Evolutionary conservation across 2,888 invertebrate genomes (phyloP), one percentile per base, ranked within the genome.

Genomic region (Galeruca laticollis): DNA sequence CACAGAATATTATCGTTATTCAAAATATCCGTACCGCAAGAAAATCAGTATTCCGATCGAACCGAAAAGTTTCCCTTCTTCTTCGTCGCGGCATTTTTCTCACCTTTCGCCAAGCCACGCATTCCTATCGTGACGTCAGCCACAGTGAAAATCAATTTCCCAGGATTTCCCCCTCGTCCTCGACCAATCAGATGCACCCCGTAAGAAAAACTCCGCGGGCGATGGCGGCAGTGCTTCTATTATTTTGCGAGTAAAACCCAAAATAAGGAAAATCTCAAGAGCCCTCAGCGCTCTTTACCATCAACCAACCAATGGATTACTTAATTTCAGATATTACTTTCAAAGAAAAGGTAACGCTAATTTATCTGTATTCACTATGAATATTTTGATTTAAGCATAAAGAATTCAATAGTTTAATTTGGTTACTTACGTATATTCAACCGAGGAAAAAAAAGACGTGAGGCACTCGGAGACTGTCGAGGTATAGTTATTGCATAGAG

Each of bases 141-240:
- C 77, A 74, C 43, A 59, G 69, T 67, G 77, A 81, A 80, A 82
- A 82, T 82, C 82, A 82, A 82, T 82, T 82, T 81, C 78, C 79
- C 74, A 73, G 75, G 74, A 75, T 76, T 77, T 73, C 60, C 77
- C 75, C 77, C 72, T 75, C 78, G 71, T 75, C 79, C 78, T 47
- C 63, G 73, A 72, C 79, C 79, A 80, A 80, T 79, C 75, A 74
- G 74, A 75, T 73, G 68, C 76, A 73, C 70, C 73, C 61, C 73
- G 61, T 67, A 76, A 78, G 74, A 76, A 78, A 77, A 78, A 75
- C 75, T 77, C 77, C 73, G 70, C 73, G 69, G 71, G 77, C 74
- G 74, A 78, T 78, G 78, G 78, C 77, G 73, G 77, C 75, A 72
- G 59, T 73, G 74, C 74, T 74, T 73, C 71, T 74, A 75, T 76